phyloP scores from a whole-genome alignment of 2,888 invertebrate genomes.

The Amblyjoppa proteus region DNA sequence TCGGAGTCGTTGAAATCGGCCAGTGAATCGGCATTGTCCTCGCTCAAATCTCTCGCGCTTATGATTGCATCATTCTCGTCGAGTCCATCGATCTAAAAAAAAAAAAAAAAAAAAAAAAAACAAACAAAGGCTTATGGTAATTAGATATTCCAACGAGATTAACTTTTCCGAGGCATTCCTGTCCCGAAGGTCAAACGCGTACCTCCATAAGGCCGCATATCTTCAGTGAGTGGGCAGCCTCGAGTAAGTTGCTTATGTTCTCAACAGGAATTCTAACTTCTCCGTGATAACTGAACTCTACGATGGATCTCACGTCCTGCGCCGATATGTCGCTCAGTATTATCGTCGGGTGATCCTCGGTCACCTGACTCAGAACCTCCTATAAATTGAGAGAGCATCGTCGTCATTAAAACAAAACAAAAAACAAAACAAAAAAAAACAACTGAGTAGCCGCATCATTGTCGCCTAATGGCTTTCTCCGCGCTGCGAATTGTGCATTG shows the following conservation, averaged over 20 bases:
- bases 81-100: slow-evolving; percentile 78
- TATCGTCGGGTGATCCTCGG: slow-evolving; percentile 82
- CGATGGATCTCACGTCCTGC: slow-evolving; percentile 81
- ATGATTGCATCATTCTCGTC: slow-evolving; percentile 76
- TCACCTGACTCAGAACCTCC: slow-evolving; percentile 82
- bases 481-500: slow-evolving; percentile 25
- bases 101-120: no score
- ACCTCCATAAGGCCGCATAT: slow-evolving; percentile 84
- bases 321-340: slow-evolving; percentile 84
- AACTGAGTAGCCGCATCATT: background rate
- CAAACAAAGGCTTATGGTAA: background rate
- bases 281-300: slow-evolving; percentile 84
- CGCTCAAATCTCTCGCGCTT: slow-evolving; percentile 70
- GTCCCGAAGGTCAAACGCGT: slow-evolving; percentile 8
- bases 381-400: slow-evolving; percentile 58
- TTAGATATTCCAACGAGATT: slow-evolving; percentile 14
- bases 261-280: slow-evolving; percentile 83
- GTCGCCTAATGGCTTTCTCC: background rate
- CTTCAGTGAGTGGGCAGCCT: slow-evolving; percentile 82
- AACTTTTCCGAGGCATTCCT: background rate
- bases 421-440: slow-evolving; percentile 32
- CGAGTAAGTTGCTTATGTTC: slow-evolving; percentile 81
- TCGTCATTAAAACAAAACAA: background rate
- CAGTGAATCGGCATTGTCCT: slow-evolving; percentile 67
- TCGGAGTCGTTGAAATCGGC: slow-evolving; percentile 71